These are phyloP conservation scores for Entomobrya proxima DNA, from an alignment of 2,888 invertebrate genomes.

Conservation along the genomic window DNA sequence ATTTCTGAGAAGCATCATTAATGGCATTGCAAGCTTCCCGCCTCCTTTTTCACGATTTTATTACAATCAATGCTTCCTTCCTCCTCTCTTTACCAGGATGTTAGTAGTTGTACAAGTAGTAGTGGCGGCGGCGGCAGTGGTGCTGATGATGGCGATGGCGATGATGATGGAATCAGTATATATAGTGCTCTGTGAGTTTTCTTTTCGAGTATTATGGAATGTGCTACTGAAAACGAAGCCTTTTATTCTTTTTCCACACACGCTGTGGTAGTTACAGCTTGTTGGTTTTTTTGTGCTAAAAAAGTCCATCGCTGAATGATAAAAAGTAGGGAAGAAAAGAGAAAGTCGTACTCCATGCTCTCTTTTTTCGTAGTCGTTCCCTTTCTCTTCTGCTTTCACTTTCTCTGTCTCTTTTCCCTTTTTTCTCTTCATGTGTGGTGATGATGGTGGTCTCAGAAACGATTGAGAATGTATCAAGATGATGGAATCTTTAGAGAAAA, in stretches of 20 bases:
- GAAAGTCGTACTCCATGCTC: slow-evolving; percentile 11
- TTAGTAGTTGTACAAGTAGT: not conserved
- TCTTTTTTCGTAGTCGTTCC: not conserved
- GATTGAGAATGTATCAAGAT: slow-evolving; percentile 46
- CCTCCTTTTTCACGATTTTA: slow-evolving; percentile 45
- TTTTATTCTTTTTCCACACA: slow-evolving; percentile 17
- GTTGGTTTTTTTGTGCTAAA: not conserved
- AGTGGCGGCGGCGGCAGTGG: too few species aligned
- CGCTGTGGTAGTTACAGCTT: slow-evolving; percentile 12
- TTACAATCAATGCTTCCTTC: slow-evolving; percentile 42
- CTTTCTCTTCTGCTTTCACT: slow-evolving; percentile 19
- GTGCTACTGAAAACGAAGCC: slow-evolving; percentile 17
- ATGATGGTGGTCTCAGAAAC: slow-evolving; percentile 15
- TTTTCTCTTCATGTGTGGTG: not conserved
- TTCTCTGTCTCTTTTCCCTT: not conserved
- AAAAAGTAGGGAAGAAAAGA: slow-evolving; percentile 16
- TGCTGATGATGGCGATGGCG: too few species aligned
- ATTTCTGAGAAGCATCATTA: slow-evolving; percentile 49
- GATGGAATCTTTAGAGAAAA: slow-evolving; percentile 39
- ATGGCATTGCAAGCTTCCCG: slow-evolving; percentile 45
- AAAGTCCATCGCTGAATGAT: slow-evolving; percentile 7
- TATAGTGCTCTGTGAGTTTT: not conserved
- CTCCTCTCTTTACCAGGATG: not conserved
- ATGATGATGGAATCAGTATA: not conserved
- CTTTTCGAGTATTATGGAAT: slow-evolving; percentile 23